These are phyloP conservation scores for Eubucco bourcierii DNA, from an alignment of 2,113 vertebrate species.

Conservation along the genomic window DNA sequence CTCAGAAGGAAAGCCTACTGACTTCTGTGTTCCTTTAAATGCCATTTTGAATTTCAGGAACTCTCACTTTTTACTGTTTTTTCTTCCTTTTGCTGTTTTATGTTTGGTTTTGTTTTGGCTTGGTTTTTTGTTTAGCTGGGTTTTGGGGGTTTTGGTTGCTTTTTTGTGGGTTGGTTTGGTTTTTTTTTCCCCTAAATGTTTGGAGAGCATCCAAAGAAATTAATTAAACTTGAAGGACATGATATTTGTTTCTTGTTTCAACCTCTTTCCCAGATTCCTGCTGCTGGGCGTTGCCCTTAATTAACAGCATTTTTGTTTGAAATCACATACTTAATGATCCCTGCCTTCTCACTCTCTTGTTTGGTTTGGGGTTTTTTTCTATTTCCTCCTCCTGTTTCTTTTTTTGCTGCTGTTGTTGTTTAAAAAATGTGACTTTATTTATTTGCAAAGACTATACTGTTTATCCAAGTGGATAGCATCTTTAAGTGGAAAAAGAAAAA, in stretches of 20 bases:
- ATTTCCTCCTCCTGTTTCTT: slow-evolving; percentile 58
- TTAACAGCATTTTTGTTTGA: slow-evolving; percentile 71
- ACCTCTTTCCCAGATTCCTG: slow-evolving; percentile 61
- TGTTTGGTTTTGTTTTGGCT: not conserved
- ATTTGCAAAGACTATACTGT: slow-evolving; percentile 64
- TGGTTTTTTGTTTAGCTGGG: too few relatives aligned
- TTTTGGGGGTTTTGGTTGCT: not conserved
- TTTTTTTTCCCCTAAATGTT: not conserved
- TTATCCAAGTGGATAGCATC: slow-evolving; percentile 67
- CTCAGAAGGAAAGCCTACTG: not conserved
- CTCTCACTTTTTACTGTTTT: not conserved
- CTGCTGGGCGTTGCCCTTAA: slow-evolving; percentile 65
- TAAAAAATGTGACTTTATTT: slow-evolving; percentile 69
- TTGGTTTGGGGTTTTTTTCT: slow-evolving; percentile 53
- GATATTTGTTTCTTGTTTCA: slow-evolving; percentile 62
- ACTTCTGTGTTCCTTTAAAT: slow-evolving; percentile 21
- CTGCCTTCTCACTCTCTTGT: slow-evolving; percentile 17
- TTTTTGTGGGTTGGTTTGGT: not conserved
- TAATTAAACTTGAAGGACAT: slow-evolving; percentile 59
- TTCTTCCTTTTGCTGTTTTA: not conserved
- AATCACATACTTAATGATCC: slow-evolving; percentile 62
- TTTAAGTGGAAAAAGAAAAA: slow-evolving; percentile 66
- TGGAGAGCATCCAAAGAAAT: slow-evolving; percentile 56
- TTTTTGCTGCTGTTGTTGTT: slow-evolving; percentile 18
- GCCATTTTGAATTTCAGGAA: not conserved